Conservation (phyloP, 2,888 invertebrate species). For the Cephus pulcher region DNA sequence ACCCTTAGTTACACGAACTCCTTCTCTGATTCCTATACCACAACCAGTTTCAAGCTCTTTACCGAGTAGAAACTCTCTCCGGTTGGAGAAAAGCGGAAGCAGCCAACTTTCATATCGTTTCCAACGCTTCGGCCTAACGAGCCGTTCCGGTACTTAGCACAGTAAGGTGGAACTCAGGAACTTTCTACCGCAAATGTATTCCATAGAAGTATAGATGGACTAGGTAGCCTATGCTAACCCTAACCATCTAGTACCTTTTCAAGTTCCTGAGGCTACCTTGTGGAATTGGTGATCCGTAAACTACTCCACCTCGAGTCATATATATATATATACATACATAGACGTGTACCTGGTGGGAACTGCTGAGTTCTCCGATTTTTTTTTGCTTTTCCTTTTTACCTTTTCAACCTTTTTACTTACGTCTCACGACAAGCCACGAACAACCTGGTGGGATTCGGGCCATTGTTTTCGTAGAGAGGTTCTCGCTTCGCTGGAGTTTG, state of each 20-base stretch:
- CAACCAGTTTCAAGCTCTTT: background rate
- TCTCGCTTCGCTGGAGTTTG: background rate
- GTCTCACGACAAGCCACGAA: background rate
- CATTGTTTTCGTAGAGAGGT: background rate
- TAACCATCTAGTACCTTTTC: background rate
- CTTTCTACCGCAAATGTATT: background rate
- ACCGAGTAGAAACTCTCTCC: background rate
- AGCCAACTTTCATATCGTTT: conserved; percentile 17
- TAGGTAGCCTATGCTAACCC: background rate
- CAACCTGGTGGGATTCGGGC: background rate
- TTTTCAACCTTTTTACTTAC: background rate
- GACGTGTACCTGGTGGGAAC: background rate
- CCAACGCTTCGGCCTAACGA: conserved; percentile 35
- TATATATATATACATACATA: background rate
- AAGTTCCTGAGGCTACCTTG: background rate
- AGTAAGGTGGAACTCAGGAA: background rate
- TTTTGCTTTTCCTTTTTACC: background rate
- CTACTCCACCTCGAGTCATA: background rate
- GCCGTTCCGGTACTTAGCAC: conserved; percentile 37
- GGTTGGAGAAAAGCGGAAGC: conserved; percentile 1
- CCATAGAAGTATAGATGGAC: background rate
- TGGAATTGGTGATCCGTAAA: background rate
- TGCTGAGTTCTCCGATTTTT: background rate
- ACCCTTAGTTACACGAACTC: background rate
- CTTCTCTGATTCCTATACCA: background rate